These are phyloP conservation scores for Leptopilina syphax DNA, from an alignment of 2,888 invertebrate genomes.

Conservation along the genomic window DNA sequence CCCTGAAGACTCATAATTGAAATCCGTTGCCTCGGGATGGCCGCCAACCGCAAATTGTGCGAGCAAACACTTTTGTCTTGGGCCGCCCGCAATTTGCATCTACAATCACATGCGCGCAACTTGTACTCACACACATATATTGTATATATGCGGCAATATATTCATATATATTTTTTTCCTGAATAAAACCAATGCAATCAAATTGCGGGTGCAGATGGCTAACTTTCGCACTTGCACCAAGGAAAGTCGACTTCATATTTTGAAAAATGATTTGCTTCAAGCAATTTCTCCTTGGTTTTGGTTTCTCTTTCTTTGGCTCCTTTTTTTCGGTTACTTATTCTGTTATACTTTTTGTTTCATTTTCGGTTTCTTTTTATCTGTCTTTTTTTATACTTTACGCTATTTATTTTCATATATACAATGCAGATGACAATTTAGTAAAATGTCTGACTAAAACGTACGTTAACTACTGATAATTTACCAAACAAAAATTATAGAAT, in stretches of 20 bases:
- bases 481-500: no score
- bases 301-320: not conserved
- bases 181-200: conserved; percentile 24
- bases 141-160: conserved; percentile 39
- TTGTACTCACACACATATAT: not conserved
- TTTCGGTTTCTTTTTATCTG: no score
- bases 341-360: no score
- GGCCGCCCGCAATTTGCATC: conserved; percentile 71
- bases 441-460: no score
- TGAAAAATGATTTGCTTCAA: conserved; percentile 19
- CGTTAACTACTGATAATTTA: no score
- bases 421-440: no score
- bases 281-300: not conserved
- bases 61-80: conserved; percentile 75
- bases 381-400: no score
- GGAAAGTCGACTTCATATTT: conserved; percentile 9
- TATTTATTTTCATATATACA: no score
- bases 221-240: conserved; percentile 25
- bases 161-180: conserved; percentile 25
- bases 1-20: conserved; percentile 74
- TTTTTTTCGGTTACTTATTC: no score
- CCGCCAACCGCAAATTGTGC: conserved; percentile 72
- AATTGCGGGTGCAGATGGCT: conserved; percentile 25
- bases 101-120: conserved; percentile 50
- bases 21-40: conserved; percentile 72